A percentile compares a stretch with the other conserved stretches of the same genome.
Conservation (phyloP, 2,888 invertebrate species). For the Agriopis aurantiaria region DNA sequence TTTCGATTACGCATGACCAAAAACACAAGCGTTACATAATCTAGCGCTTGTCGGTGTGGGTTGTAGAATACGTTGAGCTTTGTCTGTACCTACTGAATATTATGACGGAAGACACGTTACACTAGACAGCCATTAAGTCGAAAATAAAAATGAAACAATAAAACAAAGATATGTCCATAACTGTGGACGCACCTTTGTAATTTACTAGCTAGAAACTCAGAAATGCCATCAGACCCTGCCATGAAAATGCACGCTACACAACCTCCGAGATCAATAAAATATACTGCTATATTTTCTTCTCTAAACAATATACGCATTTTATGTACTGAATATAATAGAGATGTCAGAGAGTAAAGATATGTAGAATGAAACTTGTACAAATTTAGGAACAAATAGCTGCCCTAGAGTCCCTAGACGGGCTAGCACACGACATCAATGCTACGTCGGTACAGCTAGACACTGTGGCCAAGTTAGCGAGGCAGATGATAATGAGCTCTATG, state of each 20-base stretch:
- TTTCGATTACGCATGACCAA: constrained; percentile 35
- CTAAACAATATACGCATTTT: neutral
- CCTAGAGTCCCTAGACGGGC: constrained; percentile 47
- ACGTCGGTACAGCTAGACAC: constrained; percentile 67
- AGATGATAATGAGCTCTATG: constrained; percentile 76
- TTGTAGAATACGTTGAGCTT: constrained; percentile 19
- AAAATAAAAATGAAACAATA: constrained; percentile 1
- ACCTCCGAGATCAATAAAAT: neutral
- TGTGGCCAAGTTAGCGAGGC: constrained; percentile 56
- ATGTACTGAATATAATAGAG: neutral
- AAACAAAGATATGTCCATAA: neutral
- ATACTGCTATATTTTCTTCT: neutral
- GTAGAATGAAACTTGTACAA: constrained; percentile 32
- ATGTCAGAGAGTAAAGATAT: neutral
- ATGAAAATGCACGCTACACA: neutral
- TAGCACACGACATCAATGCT: constrained; percentile 58
- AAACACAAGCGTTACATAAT: constrained; percentile 32
- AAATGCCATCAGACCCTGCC: neutral
- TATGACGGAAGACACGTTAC: neutral
- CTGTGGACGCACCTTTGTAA: constrained; percentile 1
- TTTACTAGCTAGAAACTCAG: neutral
- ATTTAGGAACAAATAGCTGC: constrained; percentile 62
- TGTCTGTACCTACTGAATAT: constrained; percentile 3
- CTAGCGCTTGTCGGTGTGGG: constrained; percentile 28
- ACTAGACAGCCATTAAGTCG: neutral